Conservation (phyloP, 2,888 invertebrate species). For the Drosophila parthenogenetica region DNA sequence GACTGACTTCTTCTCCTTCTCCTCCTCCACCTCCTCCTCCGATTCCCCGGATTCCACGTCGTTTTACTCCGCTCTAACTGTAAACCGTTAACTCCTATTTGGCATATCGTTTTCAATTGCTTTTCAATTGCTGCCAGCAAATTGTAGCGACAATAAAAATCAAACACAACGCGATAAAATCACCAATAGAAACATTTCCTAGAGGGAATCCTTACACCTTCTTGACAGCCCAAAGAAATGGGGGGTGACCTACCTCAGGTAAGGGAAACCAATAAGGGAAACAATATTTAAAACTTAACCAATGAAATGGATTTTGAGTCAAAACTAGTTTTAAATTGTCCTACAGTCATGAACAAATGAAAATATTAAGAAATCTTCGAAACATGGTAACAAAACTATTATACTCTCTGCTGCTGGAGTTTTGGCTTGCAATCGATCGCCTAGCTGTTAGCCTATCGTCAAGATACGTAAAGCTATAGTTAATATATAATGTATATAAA, state of each 20-base stretch:
- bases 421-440: too few relatives aligned
- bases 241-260: constrained; percentile 21
- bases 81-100: constrained; percentile 29
- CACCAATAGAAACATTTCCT: constrained; percentile 52
- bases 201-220: constrained; percentile 24
- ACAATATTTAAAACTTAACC: too few relatives aligned
- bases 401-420: too few relatives aligned
- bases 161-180: constrained; percentile 58
- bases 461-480: too few relatives aligned
- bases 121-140: constrained; percentile 62
- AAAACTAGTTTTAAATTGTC: too few relatives aligned
- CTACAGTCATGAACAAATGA: too few relatives aligned
- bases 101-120: constrained; percentile 57
- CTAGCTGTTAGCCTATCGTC: too few relatives aligned
- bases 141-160: constrained; percentile 58
- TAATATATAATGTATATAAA: too few relatives aligned
- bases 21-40: background rate
- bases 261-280: too few relatives aligned
- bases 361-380: too few relatives aligned
- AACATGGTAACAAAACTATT: too few relatives aligned
- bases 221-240: constrained; percentile 49
- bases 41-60: background rate
- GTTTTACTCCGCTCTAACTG: background rate
- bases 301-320: too few relatives aligned
- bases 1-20: background rate